These are phyloP conservation scores for Rafetus swinhoei DNA, from an alignment of 2,113 vertebrate species.

Conservation along the genomic window DNA sequence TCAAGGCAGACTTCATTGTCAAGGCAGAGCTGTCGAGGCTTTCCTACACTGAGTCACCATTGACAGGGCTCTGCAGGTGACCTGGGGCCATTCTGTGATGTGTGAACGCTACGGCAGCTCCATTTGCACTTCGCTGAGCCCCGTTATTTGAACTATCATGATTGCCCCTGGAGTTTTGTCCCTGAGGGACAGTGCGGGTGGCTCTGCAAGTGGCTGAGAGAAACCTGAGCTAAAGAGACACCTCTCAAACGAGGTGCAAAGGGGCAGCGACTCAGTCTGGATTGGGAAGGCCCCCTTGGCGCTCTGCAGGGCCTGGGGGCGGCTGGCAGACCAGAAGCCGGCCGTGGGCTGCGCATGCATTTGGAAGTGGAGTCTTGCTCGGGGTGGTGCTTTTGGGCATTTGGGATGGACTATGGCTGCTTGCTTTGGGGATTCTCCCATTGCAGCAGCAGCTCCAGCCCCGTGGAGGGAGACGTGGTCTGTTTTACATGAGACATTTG, in stretches of 20 bases:
- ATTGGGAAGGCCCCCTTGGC: too few species aligned
- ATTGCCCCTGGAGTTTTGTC: neutral
- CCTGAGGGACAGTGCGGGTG: neutral
- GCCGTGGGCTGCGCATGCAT: neutral
- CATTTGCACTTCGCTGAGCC: neutral
- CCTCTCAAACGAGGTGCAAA: neutral
- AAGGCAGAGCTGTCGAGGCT: neutral
- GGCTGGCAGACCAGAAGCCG: too few species aligned
- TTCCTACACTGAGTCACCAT: too few species aligned
- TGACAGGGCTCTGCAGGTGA: neutral
- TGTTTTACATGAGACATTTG: too few species aligned
- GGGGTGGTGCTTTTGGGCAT: neutral
- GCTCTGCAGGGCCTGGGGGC: neutral
- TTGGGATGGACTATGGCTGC: neutral
- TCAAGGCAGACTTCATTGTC: too few species aligned
- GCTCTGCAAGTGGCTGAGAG: accelerated
- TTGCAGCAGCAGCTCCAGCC: neutral
- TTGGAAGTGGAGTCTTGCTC: neutral
- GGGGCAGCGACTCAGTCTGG: neutral
- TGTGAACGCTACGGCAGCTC: neutral
- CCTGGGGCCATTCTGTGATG: neutral
- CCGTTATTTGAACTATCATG: neutral
- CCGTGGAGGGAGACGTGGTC: neutral
- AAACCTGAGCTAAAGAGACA: neutral
- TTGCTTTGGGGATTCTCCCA: neutral